A percentile compares a stretch with the other conserved stretches of the same genome.
phyloP scores from a whole-genome alignment of 2,888 invertebrate species.

The Campoletis raptor region DNA sequence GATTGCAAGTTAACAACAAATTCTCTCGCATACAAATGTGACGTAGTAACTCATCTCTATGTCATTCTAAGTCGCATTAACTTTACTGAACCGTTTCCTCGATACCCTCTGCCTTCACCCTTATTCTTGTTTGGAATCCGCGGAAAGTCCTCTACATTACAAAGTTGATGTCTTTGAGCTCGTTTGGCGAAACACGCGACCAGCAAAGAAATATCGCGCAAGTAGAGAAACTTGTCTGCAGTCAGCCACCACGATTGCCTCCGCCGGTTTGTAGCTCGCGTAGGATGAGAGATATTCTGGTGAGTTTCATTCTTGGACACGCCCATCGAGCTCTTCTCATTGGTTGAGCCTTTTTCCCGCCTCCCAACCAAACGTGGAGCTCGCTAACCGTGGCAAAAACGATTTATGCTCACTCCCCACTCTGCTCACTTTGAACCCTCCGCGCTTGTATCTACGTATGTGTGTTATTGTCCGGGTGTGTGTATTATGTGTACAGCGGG shows the following conservation, averaged over 20 bases:
- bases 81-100: slow-evolving; percentile 22
- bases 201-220: slow-evolving; percentile 18
- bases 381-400: slow-evolving; percentile 70
- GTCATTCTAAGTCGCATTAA: slow-evolving; percentile 1
- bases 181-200: slow-evolving; percentile 40
- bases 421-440: slow-evolving; percentile 37
- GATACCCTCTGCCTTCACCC: neutral
- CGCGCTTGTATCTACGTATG: slow-evolving; percentile 2
- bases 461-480: neutral
- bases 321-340: slow-evolving; percentile 71
- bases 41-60: slow-evolving; percentile 25
- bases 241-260: slow-evolving; percentile 56
- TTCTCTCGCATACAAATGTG: slow-evolving; percentile 44
- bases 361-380: slow-evolving; percentile 68
- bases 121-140: neutral
- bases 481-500: neutral
- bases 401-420: slow-evolving; percentile 78
- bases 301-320: slow-evolving; percentile 67
- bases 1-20: slow-evolving; percentile 17
- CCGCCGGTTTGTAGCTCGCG: slow-evolving; percentile 21
- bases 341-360: slow-evolving; percentile 72
- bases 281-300: neutral
- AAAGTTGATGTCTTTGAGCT: slow-evolving; percentile 13
- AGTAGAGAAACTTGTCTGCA: slow-evolving; percentile 60
- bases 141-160: neutral